These are phyloP conservation scores for Acrocephalus kingi DNA, from an alignment of 2,113 vertebrate genomes.

Conservation along the genomic window DNA sequence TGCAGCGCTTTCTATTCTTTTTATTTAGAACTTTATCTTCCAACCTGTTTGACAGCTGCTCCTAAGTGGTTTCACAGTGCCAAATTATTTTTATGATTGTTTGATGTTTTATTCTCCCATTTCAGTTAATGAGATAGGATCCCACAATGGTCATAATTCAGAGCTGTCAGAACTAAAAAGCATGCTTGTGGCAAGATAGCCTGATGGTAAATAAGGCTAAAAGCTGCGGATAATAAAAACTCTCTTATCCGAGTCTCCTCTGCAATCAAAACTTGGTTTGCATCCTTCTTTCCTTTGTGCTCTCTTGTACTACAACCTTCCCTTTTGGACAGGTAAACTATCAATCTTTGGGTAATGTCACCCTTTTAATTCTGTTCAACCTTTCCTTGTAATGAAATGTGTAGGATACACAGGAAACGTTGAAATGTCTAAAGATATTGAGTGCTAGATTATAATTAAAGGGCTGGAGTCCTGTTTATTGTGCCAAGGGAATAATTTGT, in stretches of 20 bases:
- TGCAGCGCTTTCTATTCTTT: slow-evolving; percentile 76
- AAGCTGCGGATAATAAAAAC: slow-evolving; percentile 78
- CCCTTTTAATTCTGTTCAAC: slow-evolving; percentile 63
- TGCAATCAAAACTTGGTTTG: slow-evolving; percentile 73
- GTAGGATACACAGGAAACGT: slow-evolving; percentile 69
- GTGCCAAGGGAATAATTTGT: slow-evolving; percentile 78
- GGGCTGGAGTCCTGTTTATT: slow-evolving; percentile 69
- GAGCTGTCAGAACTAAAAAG: slow-evolving; percentile 88
- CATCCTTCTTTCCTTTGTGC: slow-evolving; percentile 69
- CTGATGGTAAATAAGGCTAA: slow-evolving; percentile 84
- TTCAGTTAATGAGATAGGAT: slow-evolving; percentile 96
- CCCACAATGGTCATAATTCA: slow-evolving; percentile 91
- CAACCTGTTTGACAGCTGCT: slow-evolving; percentile 89
- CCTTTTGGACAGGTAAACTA: slow-evolving; percentile 42
- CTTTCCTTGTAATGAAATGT: slow-evolving; percentile 69
- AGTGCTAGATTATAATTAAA: slow-evolving; percentile 83
- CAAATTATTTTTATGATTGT: slow-evolving; percentile 96
- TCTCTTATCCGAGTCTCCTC: slow-evolving; percentile 71
- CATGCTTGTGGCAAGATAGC: slow-evolving; percentile 82
- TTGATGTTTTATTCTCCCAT: slow-evolving; percentile 91
- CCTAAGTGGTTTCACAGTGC: slow-evolving; percentile 90
- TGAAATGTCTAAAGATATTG: slow-evolving; percentile 73
- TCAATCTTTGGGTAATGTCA: slow-evolving; percentile 40
- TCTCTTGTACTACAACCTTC: slow-evolving; percentile 9
- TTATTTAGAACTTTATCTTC: slow-evolving; percentile 92